Base-by-base conservation (phyloP, 2,797 vertebrate species). In the Argentina silus region DNA sequence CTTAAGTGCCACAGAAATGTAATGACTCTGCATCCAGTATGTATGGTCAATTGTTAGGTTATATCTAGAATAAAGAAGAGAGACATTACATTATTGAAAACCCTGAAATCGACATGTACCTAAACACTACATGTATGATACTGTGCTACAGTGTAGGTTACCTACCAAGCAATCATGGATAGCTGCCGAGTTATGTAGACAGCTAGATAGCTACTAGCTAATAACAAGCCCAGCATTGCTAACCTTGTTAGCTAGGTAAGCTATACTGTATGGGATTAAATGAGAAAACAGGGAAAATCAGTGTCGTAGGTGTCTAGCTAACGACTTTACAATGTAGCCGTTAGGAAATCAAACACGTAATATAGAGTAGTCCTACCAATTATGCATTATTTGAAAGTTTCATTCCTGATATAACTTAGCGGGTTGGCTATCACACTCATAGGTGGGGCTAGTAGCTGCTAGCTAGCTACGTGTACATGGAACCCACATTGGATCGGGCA, bases 21-120 rank as follows among this genome's bases (percentile, higher is more conserved):
- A 61, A 60, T 63, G 27, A 61, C 84, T 72, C 76, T 87, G 92
- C 96, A 98, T 98, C 61, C 89, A 95, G 87, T 42, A 73, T 3
- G 57, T n/a, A 70, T 0, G 2, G 2, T 47, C 2, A 36, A 36
- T 36, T 8, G 0, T 0, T 42, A 11, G 56, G 64, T 60, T 50
- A 36, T 71, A 79, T 73, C 87, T 90, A 44, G 14, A 75, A 36
- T 70, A 67, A 74, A 61, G 70, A 21, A 57, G 0, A 76, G 59
- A 61, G 10, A 56, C 3, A 44, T 36, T 36, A 44, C 0, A 9
- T 56, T 55, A 53, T 51, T 23, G 21, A 61, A 1, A 9, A 43
- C 36, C 5, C 15, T 19, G 67, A 56, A 69, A n/a, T 43, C 7
- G 23, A 19, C 44, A 44, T 10, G 17, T 47, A 47, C 45, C 45